Base-by-base conservation (phyloP, 1,140 invertebrate species). In the Caenorhabditis brenneri region DNA sequence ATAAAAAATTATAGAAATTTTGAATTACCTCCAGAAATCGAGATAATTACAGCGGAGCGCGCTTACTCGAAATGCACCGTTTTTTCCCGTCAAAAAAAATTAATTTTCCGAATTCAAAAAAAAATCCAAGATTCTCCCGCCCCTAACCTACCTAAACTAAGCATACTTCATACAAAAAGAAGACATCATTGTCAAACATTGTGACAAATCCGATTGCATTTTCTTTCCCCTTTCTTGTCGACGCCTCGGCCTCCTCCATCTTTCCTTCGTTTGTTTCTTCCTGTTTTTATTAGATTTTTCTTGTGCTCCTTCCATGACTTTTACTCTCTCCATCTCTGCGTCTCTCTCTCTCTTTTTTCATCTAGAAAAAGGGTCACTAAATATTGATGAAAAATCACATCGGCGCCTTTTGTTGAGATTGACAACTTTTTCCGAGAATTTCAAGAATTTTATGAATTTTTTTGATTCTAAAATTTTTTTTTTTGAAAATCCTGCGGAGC, bases 221-320 rank as follows among this genome's bases (percentile, higher is more conserved):
- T 74, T 65, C 24, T 27, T 58, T 22, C n/a, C 31, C 42, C 42
- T 36, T 27, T 42, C 39, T 5, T 42, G 5, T 5, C 5, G 39
- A 42, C 31, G 12, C 2, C 42, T 29, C 60, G 4, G 22, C 10
- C 42, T 39, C 69, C 33, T 39, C 19, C 69, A 19, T 7, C 36
- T 29, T 46, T 36, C 42, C 69, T 16, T 1, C 49, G 15, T 55
- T 55, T 80, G 46, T 42, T 55, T 49, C 79, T 80, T 80, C 48
- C 29, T 53, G 31, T 80, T 53, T 55, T 80, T 80, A 80, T 80
- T 80, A 51, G 79, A 80, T 80, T 80, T 53, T 48, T 48, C 39
- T 39, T 15, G 29, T 24, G 29, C 42, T 78, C 69, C 4, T n/a
- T n/a, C n/a, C n/a, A n/a, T n/a, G n/a, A n/a, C 39, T 5, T 42